Evolutionary conservation across 1,140 invertebrate species (phyloP).

Genomic region (Druon quercuslanigerum): DNA sequence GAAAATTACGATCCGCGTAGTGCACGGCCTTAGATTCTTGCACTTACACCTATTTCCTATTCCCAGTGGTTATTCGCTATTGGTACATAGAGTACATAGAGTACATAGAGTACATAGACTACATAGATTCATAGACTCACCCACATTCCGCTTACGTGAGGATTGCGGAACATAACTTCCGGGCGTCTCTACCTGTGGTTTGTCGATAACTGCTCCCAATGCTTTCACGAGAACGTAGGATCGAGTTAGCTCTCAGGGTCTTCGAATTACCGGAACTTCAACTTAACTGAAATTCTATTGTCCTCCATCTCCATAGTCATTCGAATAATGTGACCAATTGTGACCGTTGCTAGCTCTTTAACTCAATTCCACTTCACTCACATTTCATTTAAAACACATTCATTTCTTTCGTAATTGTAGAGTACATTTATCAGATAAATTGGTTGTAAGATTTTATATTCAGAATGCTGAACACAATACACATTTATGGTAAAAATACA

Average conservation of each 20-base stretch:
- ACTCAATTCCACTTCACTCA: too few species aligned
- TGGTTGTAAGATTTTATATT: too few species aligned
- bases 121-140: constrained; percentile 34
- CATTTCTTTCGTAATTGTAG: too few species aligned
- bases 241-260: constrained; percentile 12
- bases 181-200: constrained; percentile 46
- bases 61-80: not conserved
- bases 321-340: constrained; percentile 11
- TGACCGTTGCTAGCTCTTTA: too few species aligned
- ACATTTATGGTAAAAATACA: too few species aligned
- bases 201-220: constrained; percentile 53
- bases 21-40: constrained; percentile 3
- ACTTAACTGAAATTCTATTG: constrained; percentile 21
- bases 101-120: not conserved
- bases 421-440: too few species aligned
- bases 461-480: too few species aligned
- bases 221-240: constrained; percentile 23
- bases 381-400: too few species aligned
- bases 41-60: constrained; percentile 10
- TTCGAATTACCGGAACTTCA: constrained; percentile 29
- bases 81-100: not conserved
- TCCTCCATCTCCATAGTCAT: constrained; percentile 18
- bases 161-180: constrained; percentile 58
- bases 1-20: not conserved
- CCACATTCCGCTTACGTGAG: constrained; percentile 56